Base-by-base conservation (phyloP, 2,888 invertebrate genomes). In the Punctoribates punctum region DNA sequence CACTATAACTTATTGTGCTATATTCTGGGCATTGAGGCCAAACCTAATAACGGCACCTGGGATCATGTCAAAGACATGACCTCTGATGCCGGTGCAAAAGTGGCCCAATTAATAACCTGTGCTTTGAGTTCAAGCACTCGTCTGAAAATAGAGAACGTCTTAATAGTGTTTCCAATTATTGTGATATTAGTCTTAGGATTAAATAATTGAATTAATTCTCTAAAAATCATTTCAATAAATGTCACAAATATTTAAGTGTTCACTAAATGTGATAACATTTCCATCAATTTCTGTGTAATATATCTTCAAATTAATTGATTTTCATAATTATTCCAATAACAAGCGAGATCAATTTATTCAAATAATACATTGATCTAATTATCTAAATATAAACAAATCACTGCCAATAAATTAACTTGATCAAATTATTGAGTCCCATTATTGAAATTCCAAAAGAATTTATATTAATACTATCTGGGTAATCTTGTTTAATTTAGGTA, bases 1-100 rank as follows among this genome's bases (percentile, higher is more conserved):
- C 83, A 91, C 65, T 89, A 88, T 81, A 87, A 88, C 48, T 82
- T 91, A 27, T 88, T 90, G 81, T 88, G 89, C 81, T 83, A 87
- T 79, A 85, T 90, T 67, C 83, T 90, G 11, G 84, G 87, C 48
- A 81, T 89, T 25, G 80, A 84, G 5, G 85, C 87, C 0, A 83
- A 84, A 1, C 82, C 84, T 17, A 83, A 84, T 77, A 83, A 85
- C 73, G 85, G 84, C 8, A 20, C 70, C n/a, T 70, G 70, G 70
- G 9, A 4, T 70, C 38, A 42, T 23, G 70, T 70, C 46, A 70
- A 46, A 70, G 70, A 70, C 23, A 70, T 70, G 70, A 70, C 70
- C 46, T 20, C n/a, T 4, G 70, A 70, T 70, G 38, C 70, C n/a
- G 70, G 70, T 70, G 70, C 70, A 42, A 70, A 70, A 20, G 70